phyloP scores from a whole-genome alignment of 30 jellyfish, hydroid and myxozoan genomes.

The Aurelia aurita region DNA sequence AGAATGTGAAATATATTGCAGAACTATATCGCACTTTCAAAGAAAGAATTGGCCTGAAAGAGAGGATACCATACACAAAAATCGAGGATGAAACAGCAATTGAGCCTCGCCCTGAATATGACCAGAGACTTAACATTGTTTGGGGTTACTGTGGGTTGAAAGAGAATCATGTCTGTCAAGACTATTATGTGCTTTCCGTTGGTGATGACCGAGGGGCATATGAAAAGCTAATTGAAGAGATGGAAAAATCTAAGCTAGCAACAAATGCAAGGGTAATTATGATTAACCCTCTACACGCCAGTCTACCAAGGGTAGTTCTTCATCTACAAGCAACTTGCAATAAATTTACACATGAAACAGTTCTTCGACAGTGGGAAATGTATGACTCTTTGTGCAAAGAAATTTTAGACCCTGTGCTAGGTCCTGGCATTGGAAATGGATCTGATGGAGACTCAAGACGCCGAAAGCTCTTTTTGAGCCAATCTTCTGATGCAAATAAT shows the following conservation, averaged over 20 bases:
- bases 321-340: slow-evolving; percentile 66
- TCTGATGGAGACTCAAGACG: slow-evolving; percentile 59
- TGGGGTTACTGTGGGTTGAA: slow-evolving; percentile 63
- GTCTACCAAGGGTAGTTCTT: slow-evolving; percentile 34
- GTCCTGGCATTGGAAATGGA: slow-evolving; percentile 43
- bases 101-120: slow-evolving; percentile 43
- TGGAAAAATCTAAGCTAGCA: slow-evolving; percentile 27
- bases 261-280: slow-evolving; percentile 44
- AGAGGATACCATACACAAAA: slow-evolving; percentile 7
- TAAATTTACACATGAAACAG: slow-evolving; percentile 16
- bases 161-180: slow-evolving; percentile 33
- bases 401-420: slow-evolving; percentile 28
- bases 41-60: slow-evolving; percentile 12
- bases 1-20: slow-evolving; percentile 19
- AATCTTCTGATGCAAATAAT: slow-evolving; percentile 6
- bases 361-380: slow-evolving; percentile 43
- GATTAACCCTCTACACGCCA: slow-evolving; percentile 28
- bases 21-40: slow-evolving; percentile 16
- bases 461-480: slow-evolving; percentile 14
- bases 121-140: slow-evolving; percentile 34
- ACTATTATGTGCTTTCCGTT: slow-evolving; percentile 26
- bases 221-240: slow-evolving; percentile 15
- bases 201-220: slow-evolving; percentile 48
- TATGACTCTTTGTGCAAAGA: slow-evolving; percentile 25
- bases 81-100: slow-evolving; percentile 61